Evolutionary conservation across 2,888 invertebrate species (phyloP).

Genomic region (Thumatha senex): DNA sequence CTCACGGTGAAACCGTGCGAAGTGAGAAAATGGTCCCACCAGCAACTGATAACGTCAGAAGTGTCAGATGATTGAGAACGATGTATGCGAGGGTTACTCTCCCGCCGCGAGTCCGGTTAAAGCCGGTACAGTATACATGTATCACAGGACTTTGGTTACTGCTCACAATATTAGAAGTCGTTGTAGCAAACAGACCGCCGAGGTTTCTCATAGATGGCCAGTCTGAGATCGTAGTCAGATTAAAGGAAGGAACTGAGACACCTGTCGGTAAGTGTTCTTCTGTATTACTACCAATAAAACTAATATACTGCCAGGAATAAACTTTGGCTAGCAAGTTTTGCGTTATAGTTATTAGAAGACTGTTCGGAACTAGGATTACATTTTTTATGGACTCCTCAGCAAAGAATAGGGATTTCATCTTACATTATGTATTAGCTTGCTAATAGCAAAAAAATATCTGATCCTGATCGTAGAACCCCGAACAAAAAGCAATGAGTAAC

Average conservation of each 20-base stretch:
- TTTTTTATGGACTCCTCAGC: too few relatives aligned
- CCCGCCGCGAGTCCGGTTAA: conserved; percentile 72
- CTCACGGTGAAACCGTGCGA: conserved; percentile 75
- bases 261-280: conserved; percentile 87
- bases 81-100: conserved; percentile 56
- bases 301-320: too few relatives aligned
- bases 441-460: too few relatives aligned
- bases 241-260: conserved; percentile 94
- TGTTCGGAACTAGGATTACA: too few relatives aligned
- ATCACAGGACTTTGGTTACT: conserved; percentile 45
- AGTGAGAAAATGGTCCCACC: conserved; percentile 69
- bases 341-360: too few relatives aligned
- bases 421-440: too few relatives aligned
- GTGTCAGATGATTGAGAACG: conserved; percentile 64
- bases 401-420: too few relatives aligned
- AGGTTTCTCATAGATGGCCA: conserved; percentile 94
- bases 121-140: conserved; percentile 48
- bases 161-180: conserved; percentile 45
- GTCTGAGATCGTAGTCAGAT: conserved; percentile 94
- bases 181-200: conserved; percentile 90
- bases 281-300: too few relatives aligned
- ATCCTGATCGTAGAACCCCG: too few relatives aligned
- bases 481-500: too few relatives aligned
- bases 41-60: conserved; percentile 52
- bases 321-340: too few relatives aligned